Conservation (phyloP, 92 coral and sea anemone genomes). For the Isaurus tuberculatus region DNA sequence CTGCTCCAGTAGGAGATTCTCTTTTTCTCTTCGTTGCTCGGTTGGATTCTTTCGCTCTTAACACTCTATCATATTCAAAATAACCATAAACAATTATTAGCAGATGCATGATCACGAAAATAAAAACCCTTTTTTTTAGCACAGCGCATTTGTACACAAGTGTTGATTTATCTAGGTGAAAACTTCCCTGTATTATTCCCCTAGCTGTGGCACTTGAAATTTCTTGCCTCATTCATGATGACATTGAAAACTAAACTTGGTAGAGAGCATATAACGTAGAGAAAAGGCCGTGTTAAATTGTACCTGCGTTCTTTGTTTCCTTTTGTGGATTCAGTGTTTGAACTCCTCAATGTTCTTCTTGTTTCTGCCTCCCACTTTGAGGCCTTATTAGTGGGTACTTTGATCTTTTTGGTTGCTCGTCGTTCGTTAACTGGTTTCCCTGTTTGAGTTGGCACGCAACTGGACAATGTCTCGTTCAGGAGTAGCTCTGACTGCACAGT, state of each 20-base stretch:
- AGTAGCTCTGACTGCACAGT: conserved; percentile 67
- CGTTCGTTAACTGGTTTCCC: neutral
- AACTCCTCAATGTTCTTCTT: neutral
- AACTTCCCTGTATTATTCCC: too few species aligned
- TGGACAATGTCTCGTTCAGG: conserved; percentile 81
- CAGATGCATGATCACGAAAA: neutral
- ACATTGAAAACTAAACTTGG: too few species aligned
- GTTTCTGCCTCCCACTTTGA: neutral
- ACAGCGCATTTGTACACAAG: neutral
- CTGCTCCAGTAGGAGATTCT: neutral
- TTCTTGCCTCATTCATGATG: too few species aligned
- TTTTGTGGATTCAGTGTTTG: neutral
- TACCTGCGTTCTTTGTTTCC: conserved; percentile 8
- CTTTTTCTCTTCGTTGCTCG: conserved; percentile 14
- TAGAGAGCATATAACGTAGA: neutral
- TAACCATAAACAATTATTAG: neutral
- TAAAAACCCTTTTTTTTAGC: neutral
- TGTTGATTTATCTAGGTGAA: too few species aligned
- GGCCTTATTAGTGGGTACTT: neutral
- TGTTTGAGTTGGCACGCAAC: conserved; percentile 22
- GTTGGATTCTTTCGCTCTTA: conserved; percentile 20
- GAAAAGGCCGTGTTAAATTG: neutral
- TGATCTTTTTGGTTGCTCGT: neutral
- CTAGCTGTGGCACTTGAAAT: too few species aligned
- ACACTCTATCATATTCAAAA: neutral